Evolutionary conservation across 2,113 vertebrate species (phyloP), one percentile per base, ranked within the genome.

Genomic region (Nothocercus nigrocapillus): DNA sequence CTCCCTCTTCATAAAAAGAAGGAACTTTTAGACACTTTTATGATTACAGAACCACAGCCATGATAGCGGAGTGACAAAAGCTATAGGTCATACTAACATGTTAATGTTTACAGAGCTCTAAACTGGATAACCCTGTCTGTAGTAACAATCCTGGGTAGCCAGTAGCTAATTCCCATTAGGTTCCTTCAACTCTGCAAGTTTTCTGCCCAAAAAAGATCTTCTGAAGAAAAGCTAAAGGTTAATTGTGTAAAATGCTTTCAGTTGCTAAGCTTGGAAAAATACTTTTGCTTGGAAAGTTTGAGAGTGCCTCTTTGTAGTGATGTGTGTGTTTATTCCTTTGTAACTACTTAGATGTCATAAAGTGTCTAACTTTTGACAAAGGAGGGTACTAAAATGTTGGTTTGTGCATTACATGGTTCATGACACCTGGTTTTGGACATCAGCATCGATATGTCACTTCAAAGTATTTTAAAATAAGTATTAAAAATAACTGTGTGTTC

Each of bases 21-120:
- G 21, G 70, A 62, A 40, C 74, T 58, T 47, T 25, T 22, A 47
- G 13, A 4, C 56, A 10, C 74, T 75, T 75, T 63, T 20, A 36
- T 12, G 36, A 16, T 18, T 49, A 30, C 54, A 59, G 84, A 91
- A 51, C 54, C 0, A 0, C 45, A 89, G 93, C 69, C 82, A 27
- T 5, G 2, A 81, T 82, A 40, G 67, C 72, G 47, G 49, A 59
- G 54, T 54, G 58, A 54, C 93, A 85, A 56, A 91, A 85, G 63
- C 68, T 54, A 81, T 68, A 22, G 25, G 32, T 93, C 67, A 38
- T 93, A 11, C 42, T 86, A 81, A 56, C 4, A 5, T 62, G 88
- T 94, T 96, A 94, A 91, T 93, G 68, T 95, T 95, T 97, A 74
- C 93, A 95, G 63, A 94, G 59, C 68, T 89, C 27, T 94, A 82